Evolutionary conservation across 1,140 invertebrate species (phyloP).

Genomic region (Oryzaephilus surinamensis): DNA sequence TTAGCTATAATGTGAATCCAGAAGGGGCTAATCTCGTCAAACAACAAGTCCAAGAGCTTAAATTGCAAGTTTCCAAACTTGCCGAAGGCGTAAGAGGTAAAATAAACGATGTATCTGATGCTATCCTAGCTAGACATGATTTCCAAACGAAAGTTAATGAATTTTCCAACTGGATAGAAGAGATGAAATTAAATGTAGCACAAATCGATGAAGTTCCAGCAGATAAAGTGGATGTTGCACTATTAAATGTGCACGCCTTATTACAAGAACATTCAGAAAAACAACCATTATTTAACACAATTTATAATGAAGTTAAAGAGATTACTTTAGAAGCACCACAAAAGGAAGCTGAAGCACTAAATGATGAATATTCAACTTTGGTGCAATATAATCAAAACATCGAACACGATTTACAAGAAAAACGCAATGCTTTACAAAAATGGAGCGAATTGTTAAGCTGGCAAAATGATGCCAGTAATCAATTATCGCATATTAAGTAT

Average conservation of each 20-base stretch:
- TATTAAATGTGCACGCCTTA: conserved; percentile 68
- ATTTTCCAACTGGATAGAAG: conserved; percentile 76
- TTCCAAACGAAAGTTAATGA: conserved; percentile 70
- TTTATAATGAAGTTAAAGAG: conserved; percentile 73
- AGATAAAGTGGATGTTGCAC: conserved; percentile 63
- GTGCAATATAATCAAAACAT: conserved; percentile 66
- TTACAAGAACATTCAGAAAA: conserved; percentile 74
- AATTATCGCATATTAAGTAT: conserved; percentile 68
- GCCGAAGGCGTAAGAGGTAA: conserved; percentile 60
- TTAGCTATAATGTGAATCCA: conserved; percentile 60
- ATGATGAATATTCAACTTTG: conserved; percentile 61
- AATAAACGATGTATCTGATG: conserved; percentile 69
- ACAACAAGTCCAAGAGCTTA: conserved; percentile 59
- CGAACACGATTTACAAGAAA: conserved; percentile 61
- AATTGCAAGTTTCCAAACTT: conserved; percentile 55
- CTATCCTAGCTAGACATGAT: conserved; percentile 69
- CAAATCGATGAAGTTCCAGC: conserved; percentile 70
- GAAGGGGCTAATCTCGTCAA: conserved; percentile 65
- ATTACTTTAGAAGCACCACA: conserved; percentile 55
- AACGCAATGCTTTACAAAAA: conserved; percentile 65
- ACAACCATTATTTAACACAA: conserved; percentile 57
- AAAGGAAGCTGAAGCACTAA: conserved; percentile 59
- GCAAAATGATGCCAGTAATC: conserved; percentile 69
- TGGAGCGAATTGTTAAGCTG: conserved; percentile 75
- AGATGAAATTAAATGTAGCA: conserved; percentile 59